phyloP scores from a whole-genome alignment of 2,797 vertebrate species.

The Scolopax rusticola region DNA sequence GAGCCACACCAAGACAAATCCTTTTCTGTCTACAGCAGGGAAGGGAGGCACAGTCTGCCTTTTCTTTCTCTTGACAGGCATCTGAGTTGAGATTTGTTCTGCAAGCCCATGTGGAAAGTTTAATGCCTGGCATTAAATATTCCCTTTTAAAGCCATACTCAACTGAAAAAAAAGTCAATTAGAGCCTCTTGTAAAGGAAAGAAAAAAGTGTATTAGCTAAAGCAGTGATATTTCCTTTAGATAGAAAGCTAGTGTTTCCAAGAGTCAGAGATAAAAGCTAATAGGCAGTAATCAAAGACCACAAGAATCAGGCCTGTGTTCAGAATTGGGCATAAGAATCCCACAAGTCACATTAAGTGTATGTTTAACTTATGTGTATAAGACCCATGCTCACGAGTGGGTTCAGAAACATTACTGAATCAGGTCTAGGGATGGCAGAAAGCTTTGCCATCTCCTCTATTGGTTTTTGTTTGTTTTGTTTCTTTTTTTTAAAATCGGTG shows the following conservation, averaged over 20 bases:
- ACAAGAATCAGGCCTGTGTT: not conserved
- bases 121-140: conserved; percentile 61
- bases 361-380: not conserved
- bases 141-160: conserved; percentile 36
- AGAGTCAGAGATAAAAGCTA: conserved; percentile 49
- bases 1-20: not conserved
- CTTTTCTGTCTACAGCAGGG: not conserved
- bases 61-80: not conserved
- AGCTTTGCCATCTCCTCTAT: not conserved
- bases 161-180: conserved; percentile 26
- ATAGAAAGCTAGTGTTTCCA: conserved; percentile 40
- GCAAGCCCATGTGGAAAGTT: conserved; percentile 29
- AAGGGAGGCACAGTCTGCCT: not conserved
- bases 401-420: not conserved
- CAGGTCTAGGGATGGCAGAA: not conserved
- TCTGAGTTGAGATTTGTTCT: conserved; percentile 20
- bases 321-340: not conserved
- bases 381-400: not conserved
- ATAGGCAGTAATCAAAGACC: conserved; percentile 51
- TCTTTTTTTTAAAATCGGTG: not conserved
- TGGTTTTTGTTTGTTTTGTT: too few species aligned
- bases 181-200: conserved; percentile 33
- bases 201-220: conserved; percentile 40
- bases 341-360: not conserved
- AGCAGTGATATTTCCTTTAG: conserved; percentile 62